Base-by-base conservation (phyloP, 2,888 invertebrate species). In the Cephonodes hylas region DNA sequence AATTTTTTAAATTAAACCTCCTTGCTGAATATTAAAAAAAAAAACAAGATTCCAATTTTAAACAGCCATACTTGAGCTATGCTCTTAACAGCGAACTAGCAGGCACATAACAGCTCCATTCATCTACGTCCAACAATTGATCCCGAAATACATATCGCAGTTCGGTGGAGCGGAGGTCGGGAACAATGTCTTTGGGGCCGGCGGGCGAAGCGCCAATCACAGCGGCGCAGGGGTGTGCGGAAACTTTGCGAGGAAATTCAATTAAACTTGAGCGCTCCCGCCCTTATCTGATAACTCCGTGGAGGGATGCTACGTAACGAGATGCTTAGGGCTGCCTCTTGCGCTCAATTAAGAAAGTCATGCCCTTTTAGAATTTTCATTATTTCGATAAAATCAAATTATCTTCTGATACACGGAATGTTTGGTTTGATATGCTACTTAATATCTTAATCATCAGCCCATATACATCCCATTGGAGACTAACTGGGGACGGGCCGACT, bases 241-340 rank as follows among this genome's bases (percentile, higher is more conserved):
- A 88, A 91, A 91, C 89, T 91, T 91, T 89, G 85, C 77, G 83
- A 82, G 85, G 82, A 79, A 84, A 89, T 91, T 91, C 91, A 91
- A 91, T 91, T 91, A 91, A 91, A 91, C 90, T 91, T 91, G 89
- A 86, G 85, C 88, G 83, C 88, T 82, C 83, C 88, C 86, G 79
- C 88, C 84, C 85, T 90, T 89, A 90, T 91, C 91, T 89, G 91
- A 90, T 91, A 82, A 80, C 83, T 84, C 88, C 85, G 85, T 83
- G 83, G 89, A 89, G 86, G 81, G 86, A 80, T 75, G 84, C 79
- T 80, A 80, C 89, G 89, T 89, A 88, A 88, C 89, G 85, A 89
- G 84, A 80, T 80, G 72, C 18, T 20, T 75, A 90, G 89, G 91
- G 91, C 60, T 89, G 81, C 1, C 65, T 1, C 56, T 60, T 20